These are phyloP conservation scores for Holacanthella duospinosa DNA, from an alignment of 2,888 invertebrate genomes.

Conservation along the genomic window DNA sequence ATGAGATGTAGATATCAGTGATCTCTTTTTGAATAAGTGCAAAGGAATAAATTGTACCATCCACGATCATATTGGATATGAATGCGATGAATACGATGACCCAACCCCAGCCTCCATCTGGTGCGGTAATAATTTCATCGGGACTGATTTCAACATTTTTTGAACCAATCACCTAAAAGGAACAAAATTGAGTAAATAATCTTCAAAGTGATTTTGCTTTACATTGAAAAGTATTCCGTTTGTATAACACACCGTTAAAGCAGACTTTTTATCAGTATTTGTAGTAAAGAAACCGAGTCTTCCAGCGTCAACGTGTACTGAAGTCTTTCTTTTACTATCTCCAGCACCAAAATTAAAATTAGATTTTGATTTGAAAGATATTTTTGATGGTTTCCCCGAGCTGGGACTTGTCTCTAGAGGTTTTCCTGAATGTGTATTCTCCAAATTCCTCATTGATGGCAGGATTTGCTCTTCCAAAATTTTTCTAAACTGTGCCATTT, in stretches of 20 bases:
- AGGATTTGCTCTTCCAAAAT: no score
- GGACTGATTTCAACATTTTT: background rate
- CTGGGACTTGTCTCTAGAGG: no score
- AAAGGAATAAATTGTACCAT: background rate
- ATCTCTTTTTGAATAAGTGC: background rate
- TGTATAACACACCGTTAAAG: background rate
- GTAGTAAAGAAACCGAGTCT: background rate
- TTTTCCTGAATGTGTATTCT: no score
- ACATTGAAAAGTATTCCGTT: background rate
- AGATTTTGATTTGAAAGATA: no score
- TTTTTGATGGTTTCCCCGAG: no score
- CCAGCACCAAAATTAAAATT: no score
- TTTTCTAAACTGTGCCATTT: no score
- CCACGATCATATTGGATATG: background rate
- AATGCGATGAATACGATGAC: background rate
- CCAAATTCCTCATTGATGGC: no score
- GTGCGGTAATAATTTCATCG: background rate
- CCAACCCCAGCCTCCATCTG: conserved; percentile 4
- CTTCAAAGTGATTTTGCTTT: background rate
- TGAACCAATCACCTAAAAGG: background rate
- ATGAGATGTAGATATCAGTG: background rate
- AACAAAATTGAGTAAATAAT: background rate
- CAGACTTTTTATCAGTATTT: background rate
- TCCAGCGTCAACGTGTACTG: background rate
- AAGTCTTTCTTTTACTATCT: no score